phyloP scores from a whole-genome alignment of 2,888 invertebrate genomes.

The Drosophila anomelani region DNA sequence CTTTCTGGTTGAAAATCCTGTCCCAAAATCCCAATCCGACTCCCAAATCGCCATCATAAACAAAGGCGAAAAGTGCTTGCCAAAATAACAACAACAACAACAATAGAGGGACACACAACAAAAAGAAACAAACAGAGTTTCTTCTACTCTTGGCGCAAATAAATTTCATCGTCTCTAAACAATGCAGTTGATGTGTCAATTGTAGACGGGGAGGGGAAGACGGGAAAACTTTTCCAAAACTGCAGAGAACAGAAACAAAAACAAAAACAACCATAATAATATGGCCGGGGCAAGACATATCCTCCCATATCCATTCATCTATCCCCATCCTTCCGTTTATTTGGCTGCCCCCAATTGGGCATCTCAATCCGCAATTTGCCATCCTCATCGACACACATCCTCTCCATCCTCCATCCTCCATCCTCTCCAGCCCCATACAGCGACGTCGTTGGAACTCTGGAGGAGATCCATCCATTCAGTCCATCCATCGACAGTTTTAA shows the following conservation, averaged over 20 bases:
- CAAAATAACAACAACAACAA: constrained; percentile 13
- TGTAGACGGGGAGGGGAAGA: constrained; percentile 23
- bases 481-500: constrained; percentile 72
- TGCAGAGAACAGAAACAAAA: neutral
- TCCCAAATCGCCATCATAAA: constrained; percentile 17
- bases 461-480: constrained; percentile 32
- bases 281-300: neutral
- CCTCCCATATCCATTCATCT: constrained; percentile 17
- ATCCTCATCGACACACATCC: constrained; percentile 49
- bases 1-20: neutral
- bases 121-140: constrained; percentile 26
- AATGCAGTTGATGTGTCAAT: constrained; percentile 68
- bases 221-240: constrained; percentile 38
- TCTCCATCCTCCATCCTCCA: neutral
- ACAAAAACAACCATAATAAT: constrained; percentile 9
- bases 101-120: constrained; percentile 17
- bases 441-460: neutral
- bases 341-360: constrained; percentile 35
- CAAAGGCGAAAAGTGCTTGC: constrained; percentile 41
- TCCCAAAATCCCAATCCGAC: constrained; percentile 21
- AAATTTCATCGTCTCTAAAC: constrained; percentile 64
- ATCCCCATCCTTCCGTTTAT: constrained; percentile 10
- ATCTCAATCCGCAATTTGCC: constrained; percentile 62
- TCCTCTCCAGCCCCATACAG: neutral
- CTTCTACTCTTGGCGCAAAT: constrained; percentile 41